Conservation (phyloP, 2,888 invertebrate species). For the Drosophila suboccidentalis region DNA sequence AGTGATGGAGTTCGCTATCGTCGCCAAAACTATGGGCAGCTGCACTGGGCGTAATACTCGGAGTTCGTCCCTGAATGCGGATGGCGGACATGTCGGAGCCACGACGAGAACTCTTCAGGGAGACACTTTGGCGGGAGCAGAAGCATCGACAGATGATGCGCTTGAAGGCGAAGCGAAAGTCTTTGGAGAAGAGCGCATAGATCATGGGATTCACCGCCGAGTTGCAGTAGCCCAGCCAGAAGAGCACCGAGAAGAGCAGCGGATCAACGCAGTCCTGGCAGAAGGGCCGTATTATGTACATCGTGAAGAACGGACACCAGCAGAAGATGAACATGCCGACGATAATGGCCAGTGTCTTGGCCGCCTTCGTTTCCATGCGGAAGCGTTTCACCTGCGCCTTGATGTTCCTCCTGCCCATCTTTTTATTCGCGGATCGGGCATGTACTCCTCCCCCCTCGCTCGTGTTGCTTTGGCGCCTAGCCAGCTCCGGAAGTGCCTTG, state of each 20-base stretch:
- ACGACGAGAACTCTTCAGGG: slow-evolving; percentile 86
- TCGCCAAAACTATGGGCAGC: slow-evolving; percentile 87
- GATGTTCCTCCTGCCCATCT: slow-evolving; percentile 95
- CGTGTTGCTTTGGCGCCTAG: slow-evolving; percentile 78
- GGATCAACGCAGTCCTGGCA: slow-evolving; percentile 94
- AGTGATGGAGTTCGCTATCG: slow-evolving; percentile 87
- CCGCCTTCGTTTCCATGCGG: slow-evolving; percentile 98
- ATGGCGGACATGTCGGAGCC: slow-evolving; percentile 88
- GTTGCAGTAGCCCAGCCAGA: slow-evolving; percentile 99
- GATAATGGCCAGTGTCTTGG: slow-evolving; percentile 98
- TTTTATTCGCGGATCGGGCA: slow-evolving; percentile 82
- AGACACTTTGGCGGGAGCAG: slow-evolving; percentile 87
- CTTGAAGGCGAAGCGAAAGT: slow-evolving; percentile 97
- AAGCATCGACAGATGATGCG: slow-evolving; percentile 95
- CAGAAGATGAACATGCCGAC: slow-evolving; percentile 98
- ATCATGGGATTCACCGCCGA: slow-evolving; percentile 98
- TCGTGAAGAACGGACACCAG: slow-evolving; percentile 98
- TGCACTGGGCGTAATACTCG: slow-evolving; percentile 87
- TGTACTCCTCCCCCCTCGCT: slow-evolving; percentile 70
- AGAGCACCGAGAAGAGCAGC: slow-evolving; percentile 94
- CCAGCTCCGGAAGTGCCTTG: slow-evolving; percentile 85
- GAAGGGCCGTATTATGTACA: slow-evolving; percentile 96
- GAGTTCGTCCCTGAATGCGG: slow-evolving; percentile 86
- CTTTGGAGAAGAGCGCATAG: slow-evolving; percentile 97
- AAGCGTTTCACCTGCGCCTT: slow-evolving; percentile 96